phyloP scores from a whole-genome alignment of 2,113 vertebrate genomes.

The Eptesicus fuscus region DNA sequence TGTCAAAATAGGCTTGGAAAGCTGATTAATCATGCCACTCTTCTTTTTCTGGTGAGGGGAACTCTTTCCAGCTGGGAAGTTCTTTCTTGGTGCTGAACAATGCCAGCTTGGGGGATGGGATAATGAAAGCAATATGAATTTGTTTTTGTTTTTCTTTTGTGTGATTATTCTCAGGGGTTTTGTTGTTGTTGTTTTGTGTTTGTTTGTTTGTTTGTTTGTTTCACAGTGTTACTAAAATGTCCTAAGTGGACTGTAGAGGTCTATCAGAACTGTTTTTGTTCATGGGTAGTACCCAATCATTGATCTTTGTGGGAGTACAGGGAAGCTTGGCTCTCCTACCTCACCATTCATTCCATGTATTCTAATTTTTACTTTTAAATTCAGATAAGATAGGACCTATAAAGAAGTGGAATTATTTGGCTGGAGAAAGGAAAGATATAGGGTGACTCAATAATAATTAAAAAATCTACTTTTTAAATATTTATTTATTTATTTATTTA shows the following conservation, averaged over 20 bases:
- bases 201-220: too few species aligned
- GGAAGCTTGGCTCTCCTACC: not conserved
- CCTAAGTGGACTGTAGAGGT: not conserved
- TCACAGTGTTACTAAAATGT: not conserved
- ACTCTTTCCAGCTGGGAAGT: not conserved
- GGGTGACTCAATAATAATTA: not conserved
- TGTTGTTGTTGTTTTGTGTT: not conserved
- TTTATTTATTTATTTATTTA: not conserved
- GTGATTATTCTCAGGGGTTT: not conserved
- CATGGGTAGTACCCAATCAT: not conserved
- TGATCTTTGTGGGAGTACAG: not conserved
- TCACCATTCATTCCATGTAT: not conserved
- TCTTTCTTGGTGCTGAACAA: not conserved
- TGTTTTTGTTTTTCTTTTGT: not conserved
- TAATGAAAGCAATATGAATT: not conserved
- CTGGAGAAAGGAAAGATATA: not conserved
- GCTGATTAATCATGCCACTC: not conserved
- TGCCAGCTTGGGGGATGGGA: not conserved
- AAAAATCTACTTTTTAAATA: not conserved
- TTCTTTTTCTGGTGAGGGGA: not conserved
- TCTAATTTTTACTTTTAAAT: constrained; percentile 27
- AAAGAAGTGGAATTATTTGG: not conserved
- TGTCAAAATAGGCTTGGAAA: not conserved
- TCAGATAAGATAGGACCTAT: not conserved
- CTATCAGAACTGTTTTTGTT: not conserved